Base-by-base conservation (phyloP, 2,888 invertebrate species). In the Catocala nupta region DNA sequence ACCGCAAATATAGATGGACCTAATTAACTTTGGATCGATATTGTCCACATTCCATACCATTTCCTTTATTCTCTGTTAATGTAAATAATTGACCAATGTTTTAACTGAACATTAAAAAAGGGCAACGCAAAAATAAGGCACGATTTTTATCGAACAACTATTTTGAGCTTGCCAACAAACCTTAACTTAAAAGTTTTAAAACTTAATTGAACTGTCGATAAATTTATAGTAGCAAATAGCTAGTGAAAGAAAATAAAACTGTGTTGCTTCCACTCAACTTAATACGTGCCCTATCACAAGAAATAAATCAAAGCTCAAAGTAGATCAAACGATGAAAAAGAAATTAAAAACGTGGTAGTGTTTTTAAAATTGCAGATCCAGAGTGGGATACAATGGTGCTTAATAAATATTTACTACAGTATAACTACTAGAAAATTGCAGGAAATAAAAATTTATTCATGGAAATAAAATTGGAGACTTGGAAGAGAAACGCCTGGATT, bases 21-120 rank as follows among this genome's bases (percentile, higher is more conserved):
- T 87, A 86, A 86, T 87, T 87, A 86, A 84, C 82, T 80, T 71
- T 58, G 74, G 70, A 85, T 85, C 83, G 85, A 86, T 86, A 83
- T 81, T 75, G 73, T 72, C 75, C 75, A 75, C 78, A 79, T 80
- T 80, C 56, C 63, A 67, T 67, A 69, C 61, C 56, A 65, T 50
- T 65, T 68, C 58, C 55, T 72, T 75, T 71, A 68, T 70, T 71
- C 64, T 58, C 59, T 63, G 64, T 63, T 25, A 61, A 65, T 67
- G 63, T 66, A 75, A 75, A 75, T 71, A 68, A 72, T 73, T 60
- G 68, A 59, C 64, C 60, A 68, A 53, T 54, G 63, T 52, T 75
- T 64, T 47, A 61, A 58, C 49, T 51, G 45, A 62, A 42, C 34
- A 51, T 49, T 56, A 43, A 63, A 36, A 57, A 39, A 56, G 61